These are phyloP conservation scores for Ranitomeya variabilis DNA, from an alignment of 2,113 vertebrate genomes.

Conservation along the genomic window DNA sequence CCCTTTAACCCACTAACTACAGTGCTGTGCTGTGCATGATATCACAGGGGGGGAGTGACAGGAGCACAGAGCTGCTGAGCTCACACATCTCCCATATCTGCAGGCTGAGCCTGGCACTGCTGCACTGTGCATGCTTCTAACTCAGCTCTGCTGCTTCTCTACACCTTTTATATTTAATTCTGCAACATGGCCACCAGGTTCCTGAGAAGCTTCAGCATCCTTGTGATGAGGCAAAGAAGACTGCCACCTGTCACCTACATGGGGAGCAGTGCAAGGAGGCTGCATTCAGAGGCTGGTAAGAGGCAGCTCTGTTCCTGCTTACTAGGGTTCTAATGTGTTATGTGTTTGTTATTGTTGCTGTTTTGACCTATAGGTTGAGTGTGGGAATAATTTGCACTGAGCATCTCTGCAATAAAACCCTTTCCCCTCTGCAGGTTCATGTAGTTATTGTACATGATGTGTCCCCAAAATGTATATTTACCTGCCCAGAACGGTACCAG, in stretches of 20 bases:
- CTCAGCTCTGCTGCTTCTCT: not conserved
- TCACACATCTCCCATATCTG: not conserved
- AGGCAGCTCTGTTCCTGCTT: not conserved
- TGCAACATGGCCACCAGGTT: constrained; percentile 43
- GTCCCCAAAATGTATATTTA: not conserved
- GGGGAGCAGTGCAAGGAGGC: constrained; percentile 10
- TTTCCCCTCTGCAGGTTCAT: not conserved
- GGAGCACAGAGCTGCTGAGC: constrained; percentile 1
- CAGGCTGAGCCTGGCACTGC: not conserved
- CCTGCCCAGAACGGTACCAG: not conserved
- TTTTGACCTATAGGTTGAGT: not conserved
- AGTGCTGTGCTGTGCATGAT: constrained; percentile 2
- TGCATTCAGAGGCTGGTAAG: constrained; percentile 40
- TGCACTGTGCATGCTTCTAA: not conserved
- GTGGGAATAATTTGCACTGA: not conserved
- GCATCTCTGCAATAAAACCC: not conserved
- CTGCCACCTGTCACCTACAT: not conserved
- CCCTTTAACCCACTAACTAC: constrained; percentile 35
- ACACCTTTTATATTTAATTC: not conserved
- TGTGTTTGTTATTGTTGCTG: not conserved
- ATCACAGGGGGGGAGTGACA: constrained; percentile 49
- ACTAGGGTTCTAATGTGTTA: not conserved
- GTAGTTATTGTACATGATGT: not conserved
- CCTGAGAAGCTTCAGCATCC: constrained; percentile 26
- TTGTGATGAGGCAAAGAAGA: constrained; percentile 35